A percentile compares a stretch with the other conserved stretches of the same genome.
These are phyloP conservation scores for Tautogolabrus adspersus DNA, from an alignment of 2,113 vertebrate genomes.

Conservation along the genomic window DNA sequence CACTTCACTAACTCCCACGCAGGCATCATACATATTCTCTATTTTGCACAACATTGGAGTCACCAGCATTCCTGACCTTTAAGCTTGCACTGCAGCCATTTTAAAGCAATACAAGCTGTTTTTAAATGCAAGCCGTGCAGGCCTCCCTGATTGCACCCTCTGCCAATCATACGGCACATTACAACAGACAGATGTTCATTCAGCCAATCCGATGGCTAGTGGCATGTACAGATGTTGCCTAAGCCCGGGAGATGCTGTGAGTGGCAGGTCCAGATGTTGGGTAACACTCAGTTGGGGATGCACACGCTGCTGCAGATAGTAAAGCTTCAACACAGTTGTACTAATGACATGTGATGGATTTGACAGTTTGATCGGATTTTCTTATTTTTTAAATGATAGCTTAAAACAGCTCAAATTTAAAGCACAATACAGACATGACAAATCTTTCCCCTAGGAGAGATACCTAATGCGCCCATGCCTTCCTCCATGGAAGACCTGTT, in stretches of 20 bases:
- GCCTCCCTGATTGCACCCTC: conserved; percentile 21
- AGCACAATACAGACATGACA: background rate
- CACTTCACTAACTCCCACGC: conserved; percentile 38
- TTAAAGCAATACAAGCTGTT: background rate
- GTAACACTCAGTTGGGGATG: conserved; percentile 5
- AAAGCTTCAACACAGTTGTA: background rate
- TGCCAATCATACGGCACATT: conserved; percentile 22
- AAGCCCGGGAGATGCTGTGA: conserved; percentile 48
- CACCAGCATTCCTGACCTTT: conserved; percentile 59
- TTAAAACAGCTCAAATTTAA: background rate
- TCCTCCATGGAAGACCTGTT: conserved; percentile 46
- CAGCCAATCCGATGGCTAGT: conserved; percentile 21
- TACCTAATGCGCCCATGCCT: conserved; percentile 57
- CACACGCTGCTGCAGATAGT: background rate
- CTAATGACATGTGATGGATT: conserved; percentile 29
- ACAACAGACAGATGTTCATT: conserved; percentile 46
- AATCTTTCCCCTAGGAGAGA: conserved; percentile 31
- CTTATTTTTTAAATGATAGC: background rate
- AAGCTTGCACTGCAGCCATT: conserved; percentile 21
- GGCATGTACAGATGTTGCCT: conserved; percentile 61
- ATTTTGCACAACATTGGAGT: conserved; percentile 28
- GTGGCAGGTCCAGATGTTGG: conserved; percentile 66
- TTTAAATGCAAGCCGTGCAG: conserved; percentile 15
- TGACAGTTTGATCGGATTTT: background rate
- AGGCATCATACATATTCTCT: conserved; percentile 21